A percentile compares a stretch with the other conserved stretches of the same genome.
phyloP scores from a whole-genome alignment of 2,888 invertebrate species.

The Teinopalpus imperialis region DNA sequence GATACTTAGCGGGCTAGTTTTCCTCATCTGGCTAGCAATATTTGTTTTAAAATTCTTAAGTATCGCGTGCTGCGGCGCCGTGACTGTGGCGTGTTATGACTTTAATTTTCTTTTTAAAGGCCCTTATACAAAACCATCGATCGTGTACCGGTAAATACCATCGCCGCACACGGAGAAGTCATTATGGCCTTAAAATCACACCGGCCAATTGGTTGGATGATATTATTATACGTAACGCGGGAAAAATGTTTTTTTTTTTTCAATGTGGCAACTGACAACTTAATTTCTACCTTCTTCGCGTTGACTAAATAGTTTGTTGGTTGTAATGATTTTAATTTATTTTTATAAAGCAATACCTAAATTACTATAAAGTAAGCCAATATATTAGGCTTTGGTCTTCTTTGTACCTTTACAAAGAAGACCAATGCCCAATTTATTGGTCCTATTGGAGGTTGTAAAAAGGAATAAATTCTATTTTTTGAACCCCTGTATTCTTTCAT shows the following conservation, averaged over 20 bases:
- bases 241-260: conserved; percentile 40
- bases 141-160: conserved; percentile 32
- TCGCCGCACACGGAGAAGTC: conserved; percentile 41
- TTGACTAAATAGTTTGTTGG: conserved; percentile 28
- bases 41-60: conserved; percentile 37
- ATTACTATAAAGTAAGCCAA: too few relatives aligned
- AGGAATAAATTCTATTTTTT: too few relatives aligned
- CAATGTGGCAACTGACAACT: conserved; percentile 44
- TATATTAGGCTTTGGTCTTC: too few relatives aligned
- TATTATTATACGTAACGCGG: conserved; percentile 53
- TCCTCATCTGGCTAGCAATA: conserved; percentile 20
- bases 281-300: conserved; percentile 35
- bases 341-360: too few relatives aligned
- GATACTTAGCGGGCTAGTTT: too few relatives aligned
- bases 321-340: background rate
- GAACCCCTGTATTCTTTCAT: too few relatives aligned
- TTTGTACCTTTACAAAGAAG: too few relatives aligned
- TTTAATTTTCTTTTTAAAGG: conserved; percentile 38
- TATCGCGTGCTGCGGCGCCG: conserved; percentile 38
- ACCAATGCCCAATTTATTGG: too few relatives aligned
- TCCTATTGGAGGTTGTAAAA: too few relatives aligned
- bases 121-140: conserved; percentile 39
- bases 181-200: conserved; percentile 36
- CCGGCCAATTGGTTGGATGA: conserved; percentile 50
- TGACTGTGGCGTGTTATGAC: conserved; percentile 36